Percentiles rank a stretch among this genome's conserved stretches.
Conservation (phyloP, 2,888 invertebrate genomes). For the Calephelis perditalis region DNA sequence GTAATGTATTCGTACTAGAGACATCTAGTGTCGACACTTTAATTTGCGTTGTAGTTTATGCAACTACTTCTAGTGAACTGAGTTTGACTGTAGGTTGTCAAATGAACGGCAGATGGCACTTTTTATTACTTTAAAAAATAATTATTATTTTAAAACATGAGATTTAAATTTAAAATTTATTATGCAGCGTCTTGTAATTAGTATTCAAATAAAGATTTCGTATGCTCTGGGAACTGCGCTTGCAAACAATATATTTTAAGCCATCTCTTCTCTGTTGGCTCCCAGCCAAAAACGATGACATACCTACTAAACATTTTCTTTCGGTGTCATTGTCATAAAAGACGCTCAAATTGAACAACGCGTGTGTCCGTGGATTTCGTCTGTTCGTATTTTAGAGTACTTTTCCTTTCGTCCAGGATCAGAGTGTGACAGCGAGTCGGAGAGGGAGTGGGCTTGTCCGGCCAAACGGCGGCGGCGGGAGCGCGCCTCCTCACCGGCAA, state of each 20-base stretch:
- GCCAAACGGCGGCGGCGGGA: slow-evolving; percentile 85
- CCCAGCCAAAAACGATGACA: slow-evolving; percentile 40
- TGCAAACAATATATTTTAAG: slow-evolving; percentile 12
- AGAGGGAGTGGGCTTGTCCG: slow-evolving; percentile 86
- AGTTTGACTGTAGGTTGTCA: slow-evolving; percentile 14
- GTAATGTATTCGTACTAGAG: too few relatives aligned
- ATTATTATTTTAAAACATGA: not conserved
- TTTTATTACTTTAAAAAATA: not conserved
- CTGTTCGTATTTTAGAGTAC: slow-evolving; percentile 28
- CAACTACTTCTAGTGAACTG: too few relatives aligned
- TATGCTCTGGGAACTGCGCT: slow-evolving; percentile 1
- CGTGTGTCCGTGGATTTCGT: slow-evolving; percentile 16
- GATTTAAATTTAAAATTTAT: not conserved
- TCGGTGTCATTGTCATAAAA: slow-evolving; percentile 70
- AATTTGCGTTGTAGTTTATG: too few relatives aligned
- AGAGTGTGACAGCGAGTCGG: slow-evolving; percentile 82
- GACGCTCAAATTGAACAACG: slow-evolving; percentile 42
- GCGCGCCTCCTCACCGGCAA: slow-evolving; percentile 59
- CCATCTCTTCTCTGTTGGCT: slow-evolving; percentile 40
- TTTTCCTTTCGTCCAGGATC: slow-evolving; percentile 49
- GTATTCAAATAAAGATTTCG: slow-evolving; percentile 1
- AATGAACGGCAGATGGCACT: slow-evolving; percentile 25
- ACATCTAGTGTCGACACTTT: too few relatives aligned
- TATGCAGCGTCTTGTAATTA: not conserved
- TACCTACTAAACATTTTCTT: slow-evolving; percentile 24